phyloP scores from a whole-genome alignment of 2,113 vertebrate genomes.

The Centrocercus urophasianus region DNA sequence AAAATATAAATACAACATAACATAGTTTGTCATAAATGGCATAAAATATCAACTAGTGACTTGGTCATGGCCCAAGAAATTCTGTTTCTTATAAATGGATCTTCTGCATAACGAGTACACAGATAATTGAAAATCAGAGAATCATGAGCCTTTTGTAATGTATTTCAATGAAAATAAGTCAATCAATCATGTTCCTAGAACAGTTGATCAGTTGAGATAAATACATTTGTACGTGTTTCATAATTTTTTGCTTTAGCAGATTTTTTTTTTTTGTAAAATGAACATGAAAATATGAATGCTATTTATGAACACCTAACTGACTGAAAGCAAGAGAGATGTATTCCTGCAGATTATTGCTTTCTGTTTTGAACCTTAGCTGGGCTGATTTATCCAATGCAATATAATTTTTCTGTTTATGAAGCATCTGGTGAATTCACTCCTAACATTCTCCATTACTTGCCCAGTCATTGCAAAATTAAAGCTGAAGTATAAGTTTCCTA shows the following conservation, averaged over 20 bases:
- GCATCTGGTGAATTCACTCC: not conserved
- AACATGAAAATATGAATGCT: not conserved
- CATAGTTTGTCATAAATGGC: no score
- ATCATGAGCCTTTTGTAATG: not conserved
- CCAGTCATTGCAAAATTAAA: not conserved
- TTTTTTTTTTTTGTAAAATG: not conserved
- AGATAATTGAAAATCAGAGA: not conserved
- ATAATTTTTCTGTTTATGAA: not conserved
- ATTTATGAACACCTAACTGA: not conserved
- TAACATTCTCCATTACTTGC: not conserved
- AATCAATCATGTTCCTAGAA: rapidly evolving
- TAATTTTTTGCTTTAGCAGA: not conserved
- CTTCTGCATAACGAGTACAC: not conserved
- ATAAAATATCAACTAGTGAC: not conserved
- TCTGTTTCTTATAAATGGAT: not conserved
- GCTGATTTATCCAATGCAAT: not conserved
- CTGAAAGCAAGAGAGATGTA: not conserved
- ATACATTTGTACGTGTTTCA: not conserved
- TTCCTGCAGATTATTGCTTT: not conserved
- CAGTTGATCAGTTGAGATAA: not conserved
- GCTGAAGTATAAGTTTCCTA: not conserved
- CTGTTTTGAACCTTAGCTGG: not conserved
- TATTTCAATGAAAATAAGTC: not conserved
- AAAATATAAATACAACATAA: not conserved
- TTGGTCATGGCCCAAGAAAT: not conserved